A percentile compares a stretch with the other conserved stretches of the same genome.
phyloP scores from a whole-genome alignment of 2,888 invertebrate species.

The Drosophila prostipennis region DNA sequence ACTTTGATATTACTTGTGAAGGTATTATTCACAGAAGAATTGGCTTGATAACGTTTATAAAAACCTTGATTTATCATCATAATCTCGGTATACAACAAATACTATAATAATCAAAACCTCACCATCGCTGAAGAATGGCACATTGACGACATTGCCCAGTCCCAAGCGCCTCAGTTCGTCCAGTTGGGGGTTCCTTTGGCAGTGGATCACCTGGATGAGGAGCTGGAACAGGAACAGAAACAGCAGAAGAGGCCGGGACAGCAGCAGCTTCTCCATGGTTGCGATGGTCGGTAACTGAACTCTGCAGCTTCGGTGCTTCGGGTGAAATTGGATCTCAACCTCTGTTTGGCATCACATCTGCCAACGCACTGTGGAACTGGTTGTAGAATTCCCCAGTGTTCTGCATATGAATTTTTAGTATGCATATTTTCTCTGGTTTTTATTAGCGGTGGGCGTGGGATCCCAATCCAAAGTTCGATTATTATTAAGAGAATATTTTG shows the following conservation, averaged over 20 bases:
- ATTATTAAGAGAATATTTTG: neutral
- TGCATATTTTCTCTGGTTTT: neutral
- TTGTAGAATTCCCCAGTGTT: neutral
- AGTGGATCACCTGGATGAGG: neutral
- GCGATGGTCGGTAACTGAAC: slow-evolving; percentile 39
- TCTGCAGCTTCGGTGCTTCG: slow-evolving; percentile 25
- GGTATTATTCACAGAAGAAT: too few relatives aligned
- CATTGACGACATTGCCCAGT: slow-evolving; percentile 66
- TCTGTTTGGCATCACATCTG: slow-evolving; percentile 34
- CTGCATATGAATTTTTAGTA: neutral
- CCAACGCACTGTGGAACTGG: slow-evolving; percentile 49
- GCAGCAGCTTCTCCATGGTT: slow-evolving; percentile 36
- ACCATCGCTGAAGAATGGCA: slow-evolving; percentile 76
- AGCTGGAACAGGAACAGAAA: neutral
- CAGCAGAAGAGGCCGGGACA: slow-evolving; percentile 3
- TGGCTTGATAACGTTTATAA: too few relatives aligned
- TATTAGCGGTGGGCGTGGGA: neutral
- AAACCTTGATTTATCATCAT: too few relatives aligned
- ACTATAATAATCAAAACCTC: slow-evolving; percentile 34
- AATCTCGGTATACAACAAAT: too few relatives aligned
- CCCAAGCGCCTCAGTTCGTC: slow-evolving; percentile 61
- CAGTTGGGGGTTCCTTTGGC: slow-evolving; percentile 12
- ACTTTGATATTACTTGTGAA: too few relatives aligned
- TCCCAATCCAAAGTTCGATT: neutral
- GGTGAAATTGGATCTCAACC: slow-evolving; percentile 34